These are phyloP conservation scores for Pteronotus mesoamericanus DNA, from an alignment of 2,797 vertebrate species.

Conservation along the genomic window DNA sequence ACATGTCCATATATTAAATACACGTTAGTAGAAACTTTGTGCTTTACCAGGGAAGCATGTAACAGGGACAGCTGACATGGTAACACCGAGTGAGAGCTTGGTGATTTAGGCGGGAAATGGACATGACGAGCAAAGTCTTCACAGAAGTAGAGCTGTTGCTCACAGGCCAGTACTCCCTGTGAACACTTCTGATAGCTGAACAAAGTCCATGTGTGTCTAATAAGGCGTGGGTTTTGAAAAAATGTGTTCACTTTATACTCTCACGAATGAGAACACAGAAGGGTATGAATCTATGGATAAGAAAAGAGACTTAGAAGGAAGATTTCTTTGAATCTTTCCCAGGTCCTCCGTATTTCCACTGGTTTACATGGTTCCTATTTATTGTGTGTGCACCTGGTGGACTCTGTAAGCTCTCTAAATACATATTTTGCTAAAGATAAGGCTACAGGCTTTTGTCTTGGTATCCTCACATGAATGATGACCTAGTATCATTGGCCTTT, in stretches of 20 bases:
- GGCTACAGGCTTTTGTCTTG: not conserved
- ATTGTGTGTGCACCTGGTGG: not conserved
- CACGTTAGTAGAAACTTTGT: not conserved
- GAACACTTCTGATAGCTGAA: not conserved
- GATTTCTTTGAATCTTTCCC: not conserved
- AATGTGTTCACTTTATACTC: not conserved
- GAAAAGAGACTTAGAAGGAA: not conserved
- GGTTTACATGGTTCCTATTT: not conserved
- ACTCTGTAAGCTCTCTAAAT: not conserved
- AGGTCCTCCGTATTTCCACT: not conserved
- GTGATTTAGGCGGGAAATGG: not conserved
- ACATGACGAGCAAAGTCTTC: not conserved
- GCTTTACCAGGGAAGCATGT: not conserved
- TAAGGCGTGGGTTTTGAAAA: not conserved
- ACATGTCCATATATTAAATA: not conserved
- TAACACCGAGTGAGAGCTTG: not conserved
- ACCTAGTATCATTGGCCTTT: not conserved
- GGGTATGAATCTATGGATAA: not conserved
- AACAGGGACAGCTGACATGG: not conserved
- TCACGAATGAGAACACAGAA: not conserved
- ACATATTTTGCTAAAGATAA: not conserved
- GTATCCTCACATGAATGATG: not conserved
- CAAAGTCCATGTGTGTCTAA: not conserved
- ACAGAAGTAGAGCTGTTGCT: not conserved
- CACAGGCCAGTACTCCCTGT: not conserved